These are phyloP conservation scores for Uropsilus gracilis DNA, from an alignment of 2,113 vertebrate species.

Conservation along the genomic window DNA sequence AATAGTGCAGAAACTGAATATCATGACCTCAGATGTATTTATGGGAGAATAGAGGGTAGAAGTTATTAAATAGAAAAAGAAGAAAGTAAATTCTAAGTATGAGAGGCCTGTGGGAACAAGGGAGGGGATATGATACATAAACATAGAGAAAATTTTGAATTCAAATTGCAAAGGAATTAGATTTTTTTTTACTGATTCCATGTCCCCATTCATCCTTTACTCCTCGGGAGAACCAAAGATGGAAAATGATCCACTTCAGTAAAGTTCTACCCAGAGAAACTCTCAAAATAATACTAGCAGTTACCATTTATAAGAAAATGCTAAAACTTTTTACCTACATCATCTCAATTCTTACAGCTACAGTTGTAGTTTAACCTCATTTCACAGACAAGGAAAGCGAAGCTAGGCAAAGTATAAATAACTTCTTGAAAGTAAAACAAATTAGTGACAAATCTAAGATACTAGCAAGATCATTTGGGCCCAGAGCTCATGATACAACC, in stretches of 20 bases:
- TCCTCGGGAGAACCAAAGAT: background rate
- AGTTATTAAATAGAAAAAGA: background rate
- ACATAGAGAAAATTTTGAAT: background rate
- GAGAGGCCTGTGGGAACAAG: background rate
- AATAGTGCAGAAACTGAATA: background rate
- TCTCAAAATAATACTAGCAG: background rate
- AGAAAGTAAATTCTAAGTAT: background rate
- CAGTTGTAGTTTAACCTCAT: background rate
- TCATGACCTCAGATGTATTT: background rate
- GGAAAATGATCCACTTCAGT: background rate
- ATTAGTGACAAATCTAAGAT: background rate
- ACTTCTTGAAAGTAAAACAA: background rate
- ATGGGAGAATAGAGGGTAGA: rapidly evolving
- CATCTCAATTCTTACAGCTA: too few species aligned
- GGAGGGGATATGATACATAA: background rate
- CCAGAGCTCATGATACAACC: background rate
- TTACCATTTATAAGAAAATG: background rate
- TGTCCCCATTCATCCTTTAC: background rate
- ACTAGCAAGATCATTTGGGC: background rate
- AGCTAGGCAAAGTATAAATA: background rate
- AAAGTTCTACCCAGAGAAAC: background rate
- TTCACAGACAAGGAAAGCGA: background rate
- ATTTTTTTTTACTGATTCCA: background rate
- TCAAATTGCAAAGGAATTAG: background rate
- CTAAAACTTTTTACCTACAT: background rate